These are phyloP conservation scores for Nestor notabilis DNA, from an alignment of 2,113 vertebrate species.

Conservation along the genomic window DNA sequence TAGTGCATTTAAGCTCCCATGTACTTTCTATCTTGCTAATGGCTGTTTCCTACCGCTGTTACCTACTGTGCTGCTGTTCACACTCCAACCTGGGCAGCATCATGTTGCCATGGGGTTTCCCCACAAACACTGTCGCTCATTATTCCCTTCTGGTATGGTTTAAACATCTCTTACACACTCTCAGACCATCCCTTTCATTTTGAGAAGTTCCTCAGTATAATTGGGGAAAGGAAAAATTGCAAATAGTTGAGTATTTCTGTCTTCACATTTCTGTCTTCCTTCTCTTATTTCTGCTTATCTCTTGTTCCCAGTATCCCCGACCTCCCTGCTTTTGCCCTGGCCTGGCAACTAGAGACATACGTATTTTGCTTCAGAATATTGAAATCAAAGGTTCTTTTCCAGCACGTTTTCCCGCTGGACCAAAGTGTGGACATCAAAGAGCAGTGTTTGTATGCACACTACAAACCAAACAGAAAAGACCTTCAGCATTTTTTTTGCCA, in stretches of 20 bases:
- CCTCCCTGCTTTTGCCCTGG: background rate
- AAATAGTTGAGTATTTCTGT: background rate
- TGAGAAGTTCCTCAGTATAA: background rate
- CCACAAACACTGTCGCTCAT: background rate
- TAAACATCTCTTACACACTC: background rate
- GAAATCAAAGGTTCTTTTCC: slow-evolving; percentile 34
- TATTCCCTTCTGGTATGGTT: background rate
- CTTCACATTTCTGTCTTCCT: background rate
- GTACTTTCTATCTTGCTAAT: background rate
- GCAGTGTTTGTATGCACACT: background rate
- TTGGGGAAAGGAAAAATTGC: background rate
- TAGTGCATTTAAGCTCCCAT: background rate
- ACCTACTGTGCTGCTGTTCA: background rate
- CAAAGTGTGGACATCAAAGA: background rate
- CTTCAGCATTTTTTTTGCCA: background rate
- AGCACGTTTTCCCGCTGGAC: background rate
- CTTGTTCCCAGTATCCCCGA: background rate
- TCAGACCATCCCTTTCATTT: background rate
- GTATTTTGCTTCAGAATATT: background rate
- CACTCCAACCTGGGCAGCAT: accelerated
- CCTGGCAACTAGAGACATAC: background rate
- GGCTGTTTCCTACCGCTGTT: background rate
- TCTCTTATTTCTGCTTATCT: background rate
- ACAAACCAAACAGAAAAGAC: background rate
- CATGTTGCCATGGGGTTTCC: background rate